These are phyloP conservation scores for Asobara japonica DNA, from an alignment of 1,140 invertebrate species.

Conservation along the genomic window DNA sequence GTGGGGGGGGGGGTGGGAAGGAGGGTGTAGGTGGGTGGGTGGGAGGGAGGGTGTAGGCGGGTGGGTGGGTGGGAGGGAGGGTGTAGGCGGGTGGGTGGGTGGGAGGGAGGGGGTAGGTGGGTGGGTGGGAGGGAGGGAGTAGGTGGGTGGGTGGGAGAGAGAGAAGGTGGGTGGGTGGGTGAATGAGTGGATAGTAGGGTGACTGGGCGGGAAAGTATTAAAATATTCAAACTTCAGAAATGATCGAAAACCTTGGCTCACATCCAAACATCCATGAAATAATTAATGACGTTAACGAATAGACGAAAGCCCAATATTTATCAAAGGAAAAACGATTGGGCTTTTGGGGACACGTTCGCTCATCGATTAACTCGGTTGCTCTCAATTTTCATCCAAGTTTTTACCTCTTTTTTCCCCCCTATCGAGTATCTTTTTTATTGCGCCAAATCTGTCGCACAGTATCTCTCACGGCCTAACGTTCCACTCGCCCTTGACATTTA, in stretches of 20 bases:
- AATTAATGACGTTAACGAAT: neutral
- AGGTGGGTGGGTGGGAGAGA: too few relatives aligned
- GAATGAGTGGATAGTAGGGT: too few relatives aligned
- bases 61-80: too few relatives aligned
- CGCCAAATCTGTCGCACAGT: slow-evolving; percentile 24
- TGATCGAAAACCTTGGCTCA: neutral
- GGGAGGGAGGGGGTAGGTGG: too few relatives aligned
- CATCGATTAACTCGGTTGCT: neutral
- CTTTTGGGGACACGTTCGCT: neutral
- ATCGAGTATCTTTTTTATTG: neutral
- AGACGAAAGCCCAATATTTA: neutral
- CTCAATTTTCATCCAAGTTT: neutral
- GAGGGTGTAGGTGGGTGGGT: too few relatives aligned
- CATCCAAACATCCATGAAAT: neutral
- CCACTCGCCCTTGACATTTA: slow-evolving; percentile 31
- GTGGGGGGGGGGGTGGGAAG: too few relatives aligned
- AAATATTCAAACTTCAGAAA: too few relatives aligned
- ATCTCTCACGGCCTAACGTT: slow-evolving; percentile 15
- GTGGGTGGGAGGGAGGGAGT: too few relatives aligned
- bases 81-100: too few relatives aligned
- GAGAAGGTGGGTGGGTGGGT: too few relatives aligned
- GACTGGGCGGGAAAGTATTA: too few relatives aligned
- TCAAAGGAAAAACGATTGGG: neutral
- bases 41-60: too few relatives aligned
- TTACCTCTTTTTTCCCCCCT: neutral